Evolutionary conservation across 1,140 invertebrate species (phyloP).

Genomic region (Drosophila ananassae): DNA sequence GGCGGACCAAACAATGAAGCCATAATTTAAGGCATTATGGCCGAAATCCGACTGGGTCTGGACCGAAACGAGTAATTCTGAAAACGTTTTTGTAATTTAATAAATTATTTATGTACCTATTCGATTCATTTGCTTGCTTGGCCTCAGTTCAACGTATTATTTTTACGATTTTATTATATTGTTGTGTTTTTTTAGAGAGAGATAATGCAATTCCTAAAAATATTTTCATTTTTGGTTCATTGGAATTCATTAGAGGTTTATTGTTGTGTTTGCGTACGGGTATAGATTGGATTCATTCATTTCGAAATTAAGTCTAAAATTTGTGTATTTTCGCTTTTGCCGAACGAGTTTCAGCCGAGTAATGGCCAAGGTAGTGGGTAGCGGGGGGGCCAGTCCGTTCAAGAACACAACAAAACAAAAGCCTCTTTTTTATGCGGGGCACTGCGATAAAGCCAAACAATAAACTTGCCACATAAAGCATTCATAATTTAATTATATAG

Average conservation of each 20-base stretch:
- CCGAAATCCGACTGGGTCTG: conserved; percentile 51
- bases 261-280: conserved; percentile 60
- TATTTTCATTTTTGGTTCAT: conserved; percentile 53
- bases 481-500: conserved; percentile 82
- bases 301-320: conserved; percentile 66
- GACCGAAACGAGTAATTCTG: conserved; percentile 48
- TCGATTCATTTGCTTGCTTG: conserved; percentile 53
- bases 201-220: conserved; percentile 56
- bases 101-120: conserved; percentile 75
- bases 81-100: conserved; percentile 76
- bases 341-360: conserved; percentile 56
- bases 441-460: conserved; percentile 68
- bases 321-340: conserved; percentile 46
- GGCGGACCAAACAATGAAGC: conserved; percentile 60
- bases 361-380: not conserved
- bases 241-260: conserved; percentile 69
- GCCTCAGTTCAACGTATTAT: conserved; percentile 49
- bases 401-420: conserved; percentile 69
- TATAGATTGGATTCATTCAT: conserved; percentile 58
- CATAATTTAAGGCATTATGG: conserved; percentile 81
- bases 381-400: conserved; percentile 45
- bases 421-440: conserved; percentile 49
- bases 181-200: conserved; percentile 16
- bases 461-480: conserved; percentile 77
- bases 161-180: conserved; percentile 61